Evolutionary conservation across 2,113 vertebrate species (phyloP).

Genomic region (Variabilichromis moorii): DNA sequence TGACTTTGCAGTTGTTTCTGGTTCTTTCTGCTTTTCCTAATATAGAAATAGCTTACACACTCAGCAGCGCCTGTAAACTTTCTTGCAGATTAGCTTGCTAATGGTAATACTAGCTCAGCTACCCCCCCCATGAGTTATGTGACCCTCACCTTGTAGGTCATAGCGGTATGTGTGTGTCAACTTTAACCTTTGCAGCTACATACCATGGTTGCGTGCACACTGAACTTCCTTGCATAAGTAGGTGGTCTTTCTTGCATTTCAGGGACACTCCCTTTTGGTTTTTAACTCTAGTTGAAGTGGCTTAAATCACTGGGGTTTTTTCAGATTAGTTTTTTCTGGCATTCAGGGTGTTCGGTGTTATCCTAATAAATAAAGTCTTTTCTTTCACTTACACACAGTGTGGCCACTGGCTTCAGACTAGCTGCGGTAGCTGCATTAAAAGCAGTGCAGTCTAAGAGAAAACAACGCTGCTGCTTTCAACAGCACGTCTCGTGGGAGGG

Average conservation of each 20-base stretch:
- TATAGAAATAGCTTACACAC: background rate
- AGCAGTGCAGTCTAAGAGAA: background rate
- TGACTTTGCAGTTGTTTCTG: background rate
- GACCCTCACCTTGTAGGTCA: background rate
- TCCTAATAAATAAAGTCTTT: background rate
- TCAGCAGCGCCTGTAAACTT: background rate
- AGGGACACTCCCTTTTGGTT: background rate
- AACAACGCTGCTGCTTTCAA: background rate
- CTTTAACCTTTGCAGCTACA: background rate
- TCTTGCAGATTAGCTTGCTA: background rate
- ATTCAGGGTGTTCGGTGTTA: background rate
- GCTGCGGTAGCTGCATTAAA: background rate
- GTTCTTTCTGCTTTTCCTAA: background rate
- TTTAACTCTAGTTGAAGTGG: background rate
- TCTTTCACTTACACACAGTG: background rate
- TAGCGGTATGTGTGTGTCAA: background rate
- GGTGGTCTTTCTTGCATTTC: background rate
- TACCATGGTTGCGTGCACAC: background rate
- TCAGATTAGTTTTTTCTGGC: background rate
- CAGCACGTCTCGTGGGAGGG: constrained; percentile 5
- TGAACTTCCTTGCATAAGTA: background rate
- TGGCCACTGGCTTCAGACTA: background rate
- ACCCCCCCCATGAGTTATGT: background rate
- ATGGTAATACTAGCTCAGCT: background rate
- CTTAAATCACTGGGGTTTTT: accelerated